A percentile compares a stretch with the other conserved stretches of the same genome.
Conservation (phyloP, 2,797 vertebrate genomes). For the Parotocinclus haroldoi region DNA sequence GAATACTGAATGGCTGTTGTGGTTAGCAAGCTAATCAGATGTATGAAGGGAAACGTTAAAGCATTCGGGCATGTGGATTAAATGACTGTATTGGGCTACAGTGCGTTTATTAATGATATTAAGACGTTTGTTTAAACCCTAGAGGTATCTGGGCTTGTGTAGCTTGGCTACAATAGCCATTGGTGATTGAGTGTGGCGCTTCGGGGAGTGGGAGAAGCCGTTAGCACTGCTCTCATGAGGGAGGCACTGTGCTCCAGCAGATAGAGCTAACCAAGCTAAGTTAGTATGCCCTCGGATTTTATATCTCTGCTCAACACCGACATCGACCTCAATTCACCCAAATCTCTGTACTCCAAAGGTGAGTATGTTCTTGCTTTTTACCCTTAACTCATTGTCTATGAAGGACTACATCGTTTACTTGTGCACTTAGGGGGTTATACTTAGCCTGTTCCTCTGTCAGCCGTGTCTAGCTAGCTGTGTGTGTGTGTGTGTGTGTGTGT, state of each 20-base stretch:
- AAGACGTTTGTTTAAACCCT: background rate
- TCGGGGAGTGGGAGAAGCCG: constrained; percentile 62
- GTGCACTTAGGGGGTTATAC: background rate
- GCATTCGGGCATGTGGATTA: background rate
- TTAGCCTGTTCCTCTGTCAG: background rate
- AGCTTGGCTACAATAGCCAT: background rate
- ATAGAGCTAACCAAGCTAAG: constrained; percentile 55
- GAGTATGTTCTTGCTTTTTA: constrained; percentile 51
- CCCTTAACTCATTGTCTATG: no score
- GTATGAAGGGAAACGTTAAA: constrained; percentile 20
- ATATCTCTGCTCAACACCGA: constrained; percentile 94
- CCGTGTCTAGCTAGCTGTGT: background rate
- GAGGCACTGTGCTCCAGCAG: constrained; percentile 63
- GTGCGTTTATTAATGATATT: background rate
- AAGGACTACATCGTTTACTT: background rate
- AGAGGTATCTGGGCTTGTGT: background rate
- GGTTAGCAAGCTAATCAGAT: constrained; percentile 43
- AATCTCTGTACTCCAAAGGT: constrained; percentile 95
- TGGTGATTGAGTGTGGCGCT: constrained; percentile 14
- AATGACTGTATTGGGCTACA: background rate
- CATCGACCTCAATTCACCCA: constrained; percentile 93
- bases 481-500: background rate
- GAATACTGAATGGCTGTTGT: constrained; percentile 46
- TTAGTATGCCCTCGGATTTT: constrained; percentile 96
- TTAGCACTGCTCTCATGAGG: constrained; percentile 74